phyloP scores from a whole-genome alignment of 2,797 vertebrate genomes.

The Erethizon dorsatum region DNA sequence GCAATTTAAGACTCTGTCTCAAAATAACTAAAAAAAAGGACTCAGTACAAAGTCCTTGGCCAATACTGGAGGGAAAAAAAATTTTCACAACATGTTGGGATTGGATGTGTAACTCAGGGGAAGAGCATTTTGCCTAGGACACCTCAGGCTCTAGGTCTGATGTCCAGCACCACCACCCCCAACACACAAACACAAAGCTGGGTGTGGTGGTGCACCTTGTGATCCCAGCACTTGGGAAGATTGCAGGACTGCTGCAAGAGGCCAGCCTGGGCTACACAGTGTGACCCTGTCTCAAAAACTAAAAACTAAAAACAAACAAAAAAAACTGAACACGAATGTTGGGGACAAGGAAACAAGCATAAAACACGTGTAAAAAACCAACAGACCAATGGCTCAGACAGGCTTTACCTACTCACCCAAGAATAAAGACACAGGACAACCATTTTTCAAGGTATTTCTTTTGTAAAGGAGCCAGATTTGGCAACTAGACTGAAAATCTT shows the following conservation, averaged over 20 bases:
- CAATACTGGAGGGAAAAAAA: background rate
- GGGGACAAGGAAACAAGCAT: background rate
- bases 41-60: too few relatives aligned
- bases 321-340: background rate
- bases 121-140: too few relatives aligned
- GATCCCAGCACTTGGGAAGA: too few relatives aligned
- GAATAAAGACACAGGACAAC: slow-evolving; percentile 82
- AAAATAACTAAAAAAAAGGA: background rate
- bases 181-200: too few relatives aligned
- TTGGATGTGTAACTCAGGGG: too few relatives aligned
- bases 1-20: background rate
- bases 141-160: too few relatives aligned
- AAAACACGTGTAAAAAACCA: background rate
- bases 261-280: background rate
- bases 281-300: background rate
- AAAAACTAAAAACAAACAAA: background rate
- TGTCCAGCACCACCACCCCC: too few relatives aligned
- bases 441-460: slow-evolving; percentile 90
- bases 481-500: slow-evolving; percentile 91
- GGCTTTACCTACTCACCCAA: slow-evolving; percentile 74
- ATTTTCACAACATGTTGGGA: background rate
- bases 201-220: too few relatives aligned
- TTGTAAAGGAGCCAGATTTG: slow-evolving; percentile 90
- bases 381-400: background rate
- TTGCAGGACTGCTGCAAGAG: background rate